Base-by-base conservation (phyloP, 2,888 invertebrate species). In the Monoplex corrugatus region DNA sequence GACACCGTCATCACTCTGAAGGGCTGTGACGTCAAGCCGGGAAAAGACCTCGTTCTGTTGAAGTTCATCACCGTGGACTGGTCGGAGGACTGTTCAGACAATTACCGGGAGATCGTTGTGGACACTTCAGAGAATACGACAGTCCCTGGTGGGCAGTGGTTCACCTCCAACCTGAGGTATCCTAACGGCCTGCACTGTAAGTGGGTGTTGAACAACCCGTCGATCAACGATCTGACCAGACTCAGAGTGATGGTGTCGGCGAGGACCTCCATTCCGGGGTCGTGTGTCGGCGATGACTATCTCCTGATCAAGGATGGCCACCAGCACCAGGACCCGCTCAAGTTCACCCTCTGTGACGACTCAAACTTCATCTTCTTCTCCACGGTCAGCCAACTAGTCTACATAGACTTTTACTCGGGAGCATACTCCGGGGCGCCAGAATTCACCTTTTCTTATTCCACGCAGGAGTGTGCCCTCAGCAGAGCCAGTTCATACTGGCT, bases 1-100 rank as follows among this genome's bases (percentile, higher is more conserved):
- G 40, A 40, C 40, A 80, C 43, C 2, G 28, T 80, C 40, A 80
- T 80, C 43, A 43, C 78, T 5, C 78, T 80, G 35, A 80, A 3
- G 23, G 10, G 28, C 10, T 80, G 43, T 28, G 28, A 40, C 23
- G 19, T 43, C 43, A 23, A 23, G 40, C 43, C 78, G 5, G 23
- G 1, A 0, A 8, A 6, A 6, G 10, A 78, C 16, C 78, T 28
- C 5, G 23, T 19, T 80, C 40, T 80, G 40, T 43, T 80, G 43
- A 80, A 80, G 78, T 80, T 43, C 43, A 28, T 80, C 43, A 80
- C 78, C 5, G 78, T 80, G 78, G 78, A 80, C 78, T 80, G 78
- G 78, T 80, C 78, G 3, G 28, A 80, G 78, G 40, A 43, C 78
- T 80, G 78, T 32, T 19, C 40, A 8, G 1, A 80, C 13, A 10